Percentiles rank a stretch among this genome's conserved stretches.
phyloP scores from a whole-genome alignment of 35 echinoderm and acorn worm genomes.

The Heliocidaris tuberculata region DNA sequence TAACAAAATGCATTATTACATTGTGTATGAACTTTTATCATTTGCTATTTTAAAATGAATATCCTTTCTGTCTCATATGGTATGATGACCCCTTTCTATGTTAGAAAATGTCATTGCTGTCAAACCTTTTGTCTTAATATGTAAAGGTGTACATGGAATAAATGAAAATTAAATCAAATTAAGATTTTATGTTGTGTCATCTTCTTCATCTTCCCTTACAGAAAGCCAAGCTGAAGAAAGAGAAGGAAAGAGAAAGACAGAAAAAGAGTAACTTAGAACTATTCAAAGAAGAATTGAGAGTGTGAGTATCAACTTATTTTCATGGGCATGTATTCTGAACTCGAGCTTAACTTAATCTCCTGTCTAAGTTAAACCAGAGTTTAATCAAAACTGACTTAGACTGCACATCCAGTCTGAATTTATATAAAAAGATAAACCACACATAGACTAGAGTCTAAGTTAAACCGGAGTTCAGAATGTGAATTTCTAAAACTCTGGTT shows the following conservation, averaged over 20 bases:
- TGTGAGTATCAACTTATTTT: slow-evolving; percentile 66
- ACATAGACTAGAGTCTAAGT: no score
- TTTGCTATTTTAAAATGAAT: no score
- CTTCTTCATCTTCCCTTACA: background rate
- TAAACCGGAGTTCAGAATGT: no score
- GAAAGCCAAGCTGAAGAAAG: slow-evolving; percentile 46
- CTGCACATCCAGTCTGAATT: no score
- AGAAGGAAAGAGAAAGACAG: slow-evolving; percentile 64
- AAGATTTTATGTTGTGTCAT: background rate
- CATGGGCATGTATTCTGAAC: background rate
- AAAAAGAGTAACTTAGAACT: slow-evolving; percentile 92
- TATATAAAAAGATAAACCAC: background rate
- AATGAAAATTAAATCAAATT: background rate
- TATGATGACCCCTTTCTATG: background rate
- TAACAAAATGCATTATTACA: no score
- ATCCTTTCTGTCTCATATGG: no score
- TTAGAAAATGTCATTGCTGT: background rate
- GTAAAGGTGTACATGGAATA: background rate
- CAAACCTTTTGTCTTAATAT: background rate
- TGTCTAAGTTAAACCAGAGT: no score
- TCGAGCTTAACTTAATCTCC: no score
- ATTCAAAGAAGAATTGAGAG: slow-evolving; percentile 95
- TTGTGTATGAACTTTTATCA: no score
- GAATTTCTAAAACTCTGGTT: no score
- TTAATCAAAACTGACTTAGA: no score